Conservation (phyloP, 2,113 vertebrate species). For the Melanerpes aurifrons region DNA sequence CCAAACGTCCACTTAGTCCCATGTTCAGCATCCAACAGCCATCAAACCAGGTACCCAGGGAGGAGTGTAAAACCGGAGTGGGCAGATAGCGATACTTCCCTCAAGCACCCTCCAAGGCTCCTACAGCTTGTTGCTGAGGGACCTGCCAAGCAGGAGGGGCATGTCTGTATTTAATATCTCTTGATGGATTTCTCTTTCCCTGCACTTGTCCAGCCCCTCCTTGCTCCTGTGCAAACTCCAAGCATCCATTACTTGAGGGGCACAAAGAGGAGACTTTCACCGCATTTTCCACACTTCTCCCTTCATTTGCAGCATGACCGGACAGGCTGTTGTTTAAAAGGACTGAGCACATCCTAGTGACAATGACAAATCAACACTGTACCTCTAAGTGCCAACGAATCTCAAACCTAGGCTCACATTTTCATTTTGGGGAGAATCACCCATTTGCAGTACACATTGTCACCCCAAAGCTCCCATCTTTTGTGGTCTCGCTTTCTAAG, state of each 20-base stretch:
- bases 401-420: not conserved
- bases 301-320: not conserved
- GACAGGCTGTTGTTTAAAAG: not conserved
- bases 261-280: not conserved
- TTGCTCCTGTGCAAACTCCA: not conserved
- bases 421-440: not conserved
- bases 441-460: not conserved
- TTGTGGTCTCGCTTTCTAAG: not conserved
- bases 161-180: not conserved
- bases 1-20: not conserved
- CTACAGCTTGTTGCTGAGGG: rapidly evolving
- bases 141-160: not conserved
- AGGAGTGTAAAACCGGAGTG: not conserved
- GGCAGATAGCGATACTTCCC: not conserved
- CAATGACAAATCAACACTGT: not conserved
- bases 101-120: not conserved
- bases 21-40: not conserved
- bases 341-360: too few relatives aligned
- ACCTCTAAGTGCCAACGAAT: not conserved
- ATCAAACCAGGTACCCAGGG: not conserved
- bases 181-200: not conserved
- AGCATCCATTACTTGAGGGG: rapidly evolving
- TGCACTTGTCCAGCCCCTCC: not conserved
- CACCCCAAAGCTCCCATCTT: not conserved
- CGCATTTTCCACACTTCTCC: not conserved